phyloP scores from a whole-genome alignment of 1,140 invertebrate genomes.

The Brachionus paranguensis region DNA sequence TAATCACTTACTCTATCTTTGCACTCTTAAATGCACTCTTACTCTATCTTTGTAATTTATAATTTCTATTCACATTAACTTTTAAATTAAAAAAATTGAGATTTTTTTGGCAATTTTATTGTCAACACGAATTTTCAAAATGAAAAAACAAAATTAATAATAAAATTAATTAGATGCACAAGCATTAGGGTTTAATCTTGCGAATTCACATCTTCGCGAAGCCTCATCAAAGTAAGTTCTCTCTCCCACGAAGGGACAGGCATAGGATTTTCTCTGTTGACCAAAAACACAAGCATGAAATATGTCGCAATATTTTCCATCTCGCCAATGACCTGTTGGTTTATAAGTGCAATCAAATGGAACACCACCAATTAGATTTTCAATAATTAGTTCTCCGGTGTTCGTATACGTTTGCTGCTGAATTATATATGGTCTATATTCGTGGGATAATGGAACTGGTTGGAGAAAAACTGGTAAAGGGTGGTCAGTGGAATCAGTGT shows the following conservation, averaged over 20 bases:
- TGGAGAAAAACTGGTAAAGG: not conserved
- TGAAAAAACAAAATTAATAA: conserved; percentile 3
- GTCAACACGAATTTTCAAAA: not conserved
- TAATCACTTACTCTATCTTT: too few species aligned
- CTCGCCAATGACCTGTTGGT: conserved; percentile 18
- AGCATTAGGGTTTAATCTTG: not conserved
- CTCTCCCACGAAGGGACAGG: not conserved
- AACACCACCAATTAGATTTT: conserved; percentile 16
- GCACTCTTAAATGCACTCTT: too few species aligned
- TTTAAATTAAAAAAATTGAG: not conserved
- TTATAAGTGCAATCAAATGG: conserved; percentile 18
- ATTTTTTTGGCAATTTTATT: not conserved
- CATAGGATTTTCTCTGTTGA: not conserved
- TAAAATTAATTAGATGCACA: not conserved
- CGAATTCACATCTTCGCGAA: not conserved
- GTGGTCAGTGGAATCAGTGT: not conserved
- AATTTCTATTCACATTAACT: not conserved
- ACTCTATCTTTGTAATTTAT: too few species aligned
- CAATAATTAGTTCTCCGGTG: conserved; percentile 12
- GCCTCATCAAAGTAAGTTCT: conserved; percentile 35
- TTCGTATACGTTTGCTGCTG: conserved; percentile 2
- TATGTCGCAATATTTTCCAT: conserved; percentile 31
- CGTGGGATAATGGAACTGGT: not conserved
- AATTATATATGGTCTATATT: not conserved
- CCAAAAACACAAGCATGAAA: conserved; percentile 39